Evolutionary conservation across 2,797 vertebrate species (phyloP), one percentile per base, ranked within the genome.

Genomic region (Nannoperca obscura): DNA sequence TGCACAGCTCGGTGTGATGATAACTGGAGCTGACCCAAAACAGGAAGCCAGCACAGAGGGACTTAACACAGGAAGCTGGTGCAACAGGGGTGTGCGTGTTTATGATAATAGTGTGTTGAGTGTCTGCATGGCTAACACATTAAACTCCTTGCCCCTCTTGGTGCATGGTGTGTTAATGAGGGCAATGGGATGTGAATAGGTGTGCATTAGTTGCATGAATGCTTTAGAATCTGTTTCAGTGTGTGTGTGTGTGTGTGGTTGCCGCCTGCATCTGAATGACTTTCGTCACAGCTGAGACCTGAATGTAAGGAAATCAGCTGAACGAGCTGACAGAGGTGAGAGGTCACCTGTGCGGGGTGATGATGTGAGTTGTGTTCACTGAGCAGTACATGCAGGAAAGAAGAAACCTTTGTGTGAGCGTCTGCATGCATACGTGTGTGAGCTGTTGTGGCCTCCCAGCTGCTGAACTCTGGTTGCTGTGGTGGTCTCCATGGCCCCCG

Each of bases 51-150:
- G 74, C 81, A 89, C 42, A 17, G 74, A 89, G 92, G 89, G 90
- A 92, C 89, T 93, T 94, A 94, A 93, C 92, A 94, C 94, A 94
- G 94, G 94, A 94, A 93, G 89, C 88, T 42, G 1, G 84, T 87
- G 87, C 84, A 92, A 87, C 70, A 80, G 62, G 82, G 85, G 54
- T 86, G 85, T 85, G 71, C 47, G 86, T 70, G 74, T 85, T 89
- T 85, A 71, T 90, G 86, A 87, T 83, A 88, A 74, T 78, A 58
- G 65, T 71, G 77, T 27, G 49, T 57, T 58, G 59, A 71, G 68
- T 67, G 73, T 84, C 72, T 75, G 63, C 85, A 42, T 22, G 68
- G 60, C 78, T 76, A 47, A 80, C 75, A 71, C 69, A 73, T 82
- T 63, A 80, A 85, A 82, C 54, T 38, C 32, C 13, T 9, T 34